Conservation (phyloP, 2,888 invertebrate species). For the Trissolcus brochymenae region DNA sequence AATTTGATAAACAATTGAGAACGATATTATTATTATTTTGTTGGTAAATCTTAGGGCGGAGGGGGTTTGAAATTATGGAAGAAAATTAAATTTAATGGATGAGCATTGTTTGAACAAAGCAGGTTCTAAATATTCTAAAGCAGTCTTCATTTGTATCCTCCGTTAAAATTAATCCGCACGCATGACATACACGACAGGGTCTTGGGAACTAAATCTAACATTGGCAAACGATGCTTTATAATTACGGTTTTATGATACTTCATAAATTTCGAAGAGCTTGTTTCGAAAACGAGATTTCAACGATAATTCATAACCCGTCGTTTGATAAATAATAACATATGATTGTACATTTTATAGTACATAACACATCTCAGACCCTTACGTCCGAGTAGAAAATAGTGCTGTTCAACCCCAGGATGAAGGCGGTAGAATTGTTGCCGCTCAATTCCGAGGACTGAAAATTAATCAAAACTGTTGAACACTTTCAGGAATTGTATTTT, state of each 20-base stretch:
- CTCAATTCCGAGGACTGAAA: no score
- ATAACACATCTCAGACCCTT: not conserved
- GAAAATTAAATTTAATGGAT: no score
- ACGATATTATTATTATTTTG: not conserved
- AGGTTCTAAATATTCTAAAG: not conserved
- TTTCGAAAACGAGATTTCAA: conserved; percentile 36
- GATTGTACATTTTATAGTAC: not conserved
- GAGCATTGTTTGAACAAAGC: no score
- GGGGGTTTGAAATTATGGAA: no score
- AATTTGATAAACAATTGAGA: no score
- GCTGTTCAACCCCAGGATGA: no score
- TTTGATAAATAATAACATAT: conserved; percentile 24
- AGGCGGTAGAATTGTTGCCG: conserved; percentile 2
- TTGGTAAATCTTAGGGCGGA: not conserved
- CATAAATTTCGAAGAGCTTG: conserved; percentile 55
- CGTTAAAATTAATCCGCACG: conserved; percentile 38
- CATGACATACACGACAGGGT: conserved; percentile 28
- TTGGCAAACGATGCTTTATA: conserved; percentile 18
- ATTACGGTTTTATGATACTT: conserved; percentile 26
- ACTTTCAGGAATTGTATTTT: conserved; percentile 48
- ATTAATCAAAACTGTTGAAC: conserved; percentile 40
- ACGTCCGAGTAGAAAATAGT: no score
- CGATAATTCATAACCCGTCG: conserved; percentile 10
- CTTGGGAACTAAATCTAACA: conserved; percentile 23
- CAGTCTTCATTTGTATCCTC: conserved; percentile 7